Percentiles rank a stretch among this genome's conserved stretches.
Conservation (phyloP, 2,888 invertebrate species). For the Nesidiocoris tenuis region DNA sequence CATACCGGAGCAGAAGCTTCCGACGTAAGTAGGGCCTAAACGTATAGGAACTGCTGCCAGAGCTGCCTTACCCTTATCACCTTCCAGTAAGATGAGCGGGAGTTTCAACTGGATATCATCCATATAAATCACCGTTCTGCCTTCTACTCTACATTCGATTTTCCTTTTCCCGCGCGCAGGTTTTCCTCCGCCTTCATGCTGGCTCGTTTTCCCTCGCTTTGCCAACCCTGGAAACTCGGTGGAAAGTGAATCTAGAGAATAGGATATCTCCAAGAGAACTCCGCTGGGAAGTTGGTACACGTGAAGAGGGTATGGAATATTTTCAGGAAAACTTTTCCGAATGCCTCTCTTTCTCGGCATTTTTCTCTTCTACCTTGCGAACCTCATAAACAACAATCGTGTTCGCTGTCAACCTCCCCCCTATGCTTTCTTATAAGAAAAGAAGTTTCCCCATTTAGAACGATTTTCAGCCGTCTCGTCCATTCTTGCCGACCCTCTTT, state of each 20-base stretch:
- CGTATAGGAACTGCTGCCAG: background rate
- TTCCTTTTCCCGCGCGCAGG: background rate
- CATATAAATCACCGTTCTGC: constrained; percentile 14
- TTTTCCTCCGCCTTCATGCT: no score
- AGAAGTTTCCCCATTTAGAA: background rate
- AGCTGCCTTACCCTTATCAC: constrained; percentile 17
- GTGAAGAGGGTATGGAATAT: background rate
- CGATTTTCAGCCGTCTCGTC: background rate
- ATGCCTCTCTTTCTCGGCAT: background rate
- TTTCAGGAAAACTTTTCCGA: background rate
- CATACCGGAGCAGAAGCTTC: background rate
- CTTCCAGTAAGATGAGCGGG: background rate
- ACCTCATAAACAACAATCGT: background rate
- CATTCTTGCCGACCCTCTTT: background rate
- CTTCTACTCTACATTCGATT: constrained; percentile 13
- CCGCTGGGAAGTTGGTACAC: background rate
- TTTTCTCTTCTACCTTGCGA: background rate
- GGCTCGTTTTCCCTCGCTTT: background rate
- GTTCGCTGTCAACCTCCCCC: background rate
- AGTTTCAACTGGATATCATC: constrained; percentile 14
- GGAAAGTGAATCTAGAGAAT: background rate
- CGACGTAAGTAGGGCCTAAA: background rate
- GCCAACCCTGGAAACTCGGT: background rate
- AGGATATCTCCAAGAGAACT: background rate
- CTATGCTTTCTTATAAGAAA: background rate